A percentile compares a stretch with the other conserved stretches of the same genome.
phyloP scores from a whole-genome alignment of 1,140 invertebrate species.

The Drosophila arizonae region DNA sequence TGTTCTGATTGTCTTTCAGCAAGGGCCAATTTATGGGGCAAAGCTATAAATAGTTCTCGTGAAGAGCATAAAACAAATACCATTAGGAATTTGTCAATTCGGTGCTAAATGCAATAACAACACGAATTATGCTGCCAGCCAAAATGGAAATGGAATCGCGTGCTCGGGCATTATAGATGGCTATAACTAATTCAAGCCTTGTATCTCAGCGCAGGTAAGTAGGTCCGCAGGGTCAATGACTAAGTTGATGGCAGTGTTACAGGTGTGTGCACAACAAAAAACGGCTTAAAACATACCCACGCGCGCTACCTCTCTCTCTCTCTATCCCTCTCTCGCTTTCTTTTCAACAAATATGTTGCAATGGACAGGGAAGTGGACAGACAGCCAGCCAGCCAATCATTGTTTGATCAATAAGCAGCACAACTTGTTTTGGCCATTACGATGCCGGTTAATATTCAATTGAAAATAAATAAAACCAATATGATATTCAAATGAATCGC shows the following conservation, averaged over 20 bases:
- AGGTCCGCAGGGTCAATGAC: constrained; percentile 51
- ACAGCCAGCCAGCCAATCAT: constrained; percentile 73
- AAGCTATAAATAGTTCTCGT: constrained; percentile 13
- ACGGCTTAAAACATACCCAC: background rate
- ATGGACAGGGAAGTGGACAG: constrained; percentile 43
- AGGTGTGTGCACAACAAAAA: constrained; percentile 40
- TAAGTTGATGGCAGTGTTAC: constrained; percentile 40
- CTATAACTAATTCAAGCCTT: constrained; percentile 24
- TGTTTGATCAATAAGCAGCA: constrained; percentile 70
- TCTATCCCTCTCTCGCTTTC: too few relatives aligned
- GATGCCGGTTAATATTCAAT: constrained; percentile 72
- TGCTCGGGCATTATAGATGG: background rate
- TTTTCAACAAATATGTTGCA: constrained; percentile 15
- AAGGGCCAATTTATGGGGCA: background rate
- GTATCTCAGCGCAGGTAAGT: background rate
- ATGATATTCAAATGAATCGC: constrained; percentile 53
- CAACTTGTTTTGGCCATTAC: constrained; percentile 50
- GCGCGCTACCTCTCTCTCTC: too few relatives aligned
- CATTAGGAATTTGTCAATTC: constrained; percentile 6
- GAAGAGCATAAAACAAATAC: constrained; percentile 20
- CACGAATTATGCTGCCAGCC: constrained; percentile 36
- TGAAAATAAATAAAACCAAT: constrained; percentile 62
- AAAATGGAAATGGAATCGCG: constrained; percentile 23
- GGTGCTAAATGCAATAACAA: constrained; percentile 24
- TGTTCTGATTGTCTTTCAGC: background rate